Base-by-base conservation (phyloP, 2,888 invertebrate genomes). In the Thalpophila matura region DNA sequence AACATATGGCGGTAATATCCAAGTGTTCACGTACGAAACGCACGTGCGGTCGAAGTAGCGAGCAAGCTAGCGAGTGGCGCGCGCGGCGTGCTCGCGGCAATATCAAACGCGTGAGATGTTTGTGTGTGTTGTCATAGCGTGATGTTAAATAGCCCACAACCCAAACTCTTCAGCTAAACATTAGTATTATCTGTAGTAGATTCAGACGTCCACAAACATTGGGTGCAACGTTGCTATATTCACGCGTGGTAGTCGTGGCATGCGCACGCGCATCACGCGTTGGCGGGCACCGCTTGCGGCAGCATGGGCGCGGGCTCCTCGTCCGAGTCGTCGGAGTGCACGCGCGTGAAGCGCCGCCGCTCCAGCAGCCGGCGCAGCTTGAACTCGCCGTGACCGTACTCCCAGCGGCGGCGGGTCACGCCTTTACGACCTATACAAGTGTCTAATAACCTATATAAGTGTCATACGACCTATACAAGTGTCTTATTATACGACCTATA, bases 271-370 rank as follows among this genome's bases (percentile, higher is more conserved):
- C 80, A 88, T 92, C 90, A 91, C 57, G 91, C 91, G 82, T 83
- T 89, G 57, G 90, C 87, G 7, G 91, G 89, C 45, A 88, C 84
- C 6, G 86, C 82, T 16, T 67, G 75, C 4, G 93, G 94, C 79
- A 96, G 84, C 92, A 96, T 95, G 50, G 95, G 95, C 72, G 95
- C 95, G 3, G 95, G 95, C 70, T 96, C 96, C 73, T 96, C 96
- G 80, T 96, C 96, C 20, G 96, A 96, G 84, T 96, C 96, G 78
- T 96, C 96, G 10, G 96, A 96, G 77, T 96, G 96, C 5, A 96
- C 96, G 78, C 96, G 95, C 62, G 96, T 96, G 88, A 97, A 97
- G 16, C 91, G 92, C 22, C 96, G 92, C 33, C 96, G 89, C 71
- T 96, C 96, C 59, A 97, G 88, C 70, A 97, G 88, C 18, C 96